Evolutionary conservation across 2,888 invertebrate species (phyloP).

Genomic region (Dendrolimus houi): DNA sequence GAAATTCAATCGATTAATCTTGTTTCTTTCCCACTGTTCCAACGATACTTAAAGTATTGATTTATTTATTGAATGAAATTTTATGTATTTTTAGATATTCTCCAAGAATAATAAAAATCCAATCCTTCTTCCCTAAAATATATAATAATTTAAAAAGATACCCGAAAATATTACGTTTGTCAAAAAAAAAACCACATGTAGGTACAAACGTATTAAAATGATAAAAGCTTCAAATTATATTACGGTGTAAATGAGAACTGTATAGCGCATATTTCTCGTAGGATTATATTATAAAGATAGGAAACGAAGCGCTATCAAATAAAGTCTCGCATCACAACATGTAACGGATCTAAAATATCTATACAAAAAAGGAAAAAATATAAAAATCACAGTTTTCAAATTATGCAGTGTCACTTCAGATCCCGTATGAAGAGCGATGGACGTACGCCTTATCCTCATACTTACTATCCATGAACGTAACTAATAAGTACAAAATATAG

Average conservation of each 20-base stretch:
- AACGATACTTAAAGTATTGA: no score
- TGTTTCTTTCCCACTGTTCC: no score
- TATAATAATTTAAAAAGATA: conserved; percentile 44
- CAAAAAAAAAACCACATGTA: conserved; percentile 55
- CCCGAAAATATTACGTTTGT: conserved; percentile 47
- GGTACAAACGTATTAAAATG: conserved; percentile 54
- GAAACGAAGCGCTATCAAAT: conserved; percentile 3
- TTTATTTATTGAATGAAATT: not conserved
- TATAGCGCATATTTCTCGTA: no score
- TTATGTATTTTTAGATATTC: conserved; percentile 10
- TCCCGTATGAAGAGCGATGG: conserved; percentile 61
- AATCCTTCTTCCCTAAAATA: conserved; percentile 61
- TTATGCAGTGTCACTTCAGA: conserved; percentile 74
- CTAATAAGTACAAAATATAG: conserved; percentile 71
- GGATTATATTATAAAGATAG: not conserved
- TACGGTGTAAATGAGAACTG: no score
- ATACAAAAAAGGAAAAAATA: conserved; percentile 60
- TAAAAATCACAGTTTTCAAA: conserved; percentile 75
- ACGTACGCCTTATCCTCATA: conserved; percentile 46
- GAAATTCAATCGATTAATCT: no score
- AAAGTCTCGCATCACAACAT: conserved; percentile 66
- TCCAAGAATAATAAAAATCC: conserved; percentile 24
- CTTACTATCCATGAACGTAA: conserved; percentile 48
- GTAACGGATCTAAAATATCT: conserved; percentile 68
- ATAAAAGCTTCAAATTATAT: conserved; percentile 64